Percentiles rank a stretch among this genome's conserved stretches.
Evolutionary conservation across 1,140 invertebrate genomes (phyloP).

Genomic region (Acyrthosiphon pisum): DNA sequence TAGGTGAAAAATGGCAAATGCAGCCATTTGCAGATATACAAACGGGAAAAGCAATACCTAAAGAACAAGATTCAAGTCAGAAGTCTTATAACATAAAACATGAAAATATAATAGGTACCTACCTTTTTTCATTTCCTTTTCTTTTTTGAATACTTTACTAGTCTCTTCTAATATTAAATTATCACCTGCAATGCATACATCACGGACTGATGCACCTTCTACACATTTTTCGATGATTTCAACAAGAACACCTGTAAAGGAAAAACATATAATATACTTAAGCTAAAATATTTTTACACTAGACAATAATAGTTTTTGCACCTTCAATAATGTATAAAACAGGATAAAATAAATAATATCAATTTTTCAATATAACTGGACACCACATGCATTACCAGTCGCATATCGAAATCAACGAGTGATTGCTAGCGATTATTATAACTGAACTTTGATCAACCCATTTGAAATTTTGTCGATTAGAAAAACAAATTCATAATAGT

Average conservation of each 20-base stretch:
- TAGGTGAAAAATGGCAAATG: constrained; percentile 98
- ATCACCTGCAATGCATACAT: constrained; percentile 94
- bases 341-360: neutral
- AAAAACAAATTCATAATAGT: neutral
- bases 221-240: constrained; percentile 88
- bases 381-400: neutral
- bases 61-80: constrained; percentile 59
- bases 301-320: neutral
- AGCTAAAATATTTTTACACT: neutral
- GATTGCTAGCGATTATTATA: neutral
- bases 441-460: neutral
- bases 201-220: constrained; percentile 84
- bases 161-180: constrained; percentile 89
- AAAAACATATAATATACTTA: neutral
- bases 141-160: constrained; percentile 96
- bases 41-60: constrained; percentile 95
- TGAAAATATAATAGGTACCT: constrained; percentile 29
- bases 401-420: neutral
- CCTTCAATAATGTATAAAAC: neutral
- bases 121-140: constrained; percentile 97
- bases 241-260: constrained; percentile 84
- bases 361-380: neutral
- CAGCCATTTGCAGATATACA: constrained; percentile 99
- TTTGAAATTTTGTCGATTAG: neutral
- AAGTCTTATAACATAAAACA: neutral